These are phyloP conservation scores for Drosophila pullipes DNA, from an alignment of 2,888 invertebrate genomes.

Conservation along the genomic window DNA sequence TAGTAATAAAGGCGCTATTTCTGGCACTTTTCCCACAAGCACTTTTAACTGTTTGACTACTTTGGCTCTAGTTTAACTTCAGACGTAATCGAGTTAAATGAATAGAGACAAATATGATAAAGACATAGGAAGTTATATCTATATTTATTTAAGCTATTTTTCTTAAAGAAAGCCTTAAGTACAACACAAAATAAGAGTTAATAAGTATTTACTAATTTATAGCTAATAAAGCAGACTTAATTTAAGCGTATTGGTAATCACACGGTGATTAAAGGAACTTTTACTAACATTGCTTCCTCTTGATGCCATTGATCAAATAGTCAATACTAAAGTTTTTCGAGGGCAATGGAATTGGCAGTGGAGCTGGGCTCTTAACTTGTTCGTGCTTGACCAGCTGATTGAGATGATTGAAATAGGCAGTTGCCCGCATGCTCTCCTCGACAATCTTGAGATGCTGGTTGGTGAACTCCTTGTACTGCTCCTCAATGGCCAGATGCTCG, in stretches of 20 bases:
- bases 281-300: slow-evolving; percentile 29
- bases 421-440: slow-evolving; percentile 71
- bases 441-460: slow-evolving; percentile 63
- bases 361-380: slow-evolving; percentile 2
- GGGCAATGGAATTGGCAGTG: slow-evolving; percentile 11
- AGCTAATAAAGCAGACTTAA: slow-evolving; percentile 12
- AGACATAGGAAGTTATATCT: background rate
- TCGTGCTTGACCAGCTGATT: slow-evolving; percentile 55
- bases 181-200: background rate
- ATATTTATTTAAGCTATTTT: background rate
- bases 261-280: slow-evolving; percentile 29
- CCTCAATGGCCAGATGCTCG: slow-evolving; percentile 78
- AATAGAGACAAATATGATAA: background rate
- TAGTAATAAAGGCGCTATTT: background rate
- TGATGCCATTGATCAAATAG: slow-evolving; percentile 59
- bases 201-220: slow-evolving; percentile 9
- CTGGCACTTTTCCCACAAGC: background rate
- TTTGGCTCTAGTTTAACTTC: background rate
- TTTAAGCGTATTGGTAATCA: slow-evolving; percentile 6
- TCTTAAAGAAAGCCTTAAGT: slow-evolving; percentile 46
- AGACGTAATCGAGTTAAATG: background rate
- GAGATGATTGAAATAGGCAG: slow-evolving; percentile 75
- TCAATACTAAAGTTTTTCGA: slow-evolving; percentile 69
- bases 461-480: slow-evolving; percentile 76
- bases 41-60: background rate